Evolutionary conservation across 1,140 invertebrate species (phyloP).

Genomic region (Bradynema listronoti): DNA sequence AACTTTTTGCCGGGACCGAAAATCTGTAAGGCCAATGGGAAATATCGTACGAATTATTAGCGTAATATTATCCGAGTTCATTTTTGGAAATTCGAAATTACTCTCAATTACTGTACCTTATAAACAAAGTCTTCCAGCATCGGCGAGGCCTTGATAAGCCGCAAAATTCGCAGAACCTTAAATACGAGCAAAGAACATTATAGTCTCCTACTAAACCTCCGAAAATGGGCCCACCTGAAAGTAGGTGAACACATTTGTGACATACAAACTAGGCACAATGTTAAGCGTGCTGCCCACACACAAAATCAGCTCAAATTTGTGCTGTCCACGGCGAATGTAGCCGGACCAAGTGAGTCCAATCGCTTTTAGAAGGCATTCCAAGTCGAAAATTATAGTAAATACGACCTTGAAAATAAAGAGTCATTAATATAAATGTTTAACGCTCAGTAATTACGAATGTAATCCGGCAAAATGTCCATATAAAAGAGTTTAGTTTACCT

Average conservation of each 20-base stretch:
- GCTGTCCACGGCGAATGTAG: slow-evolving; percentile 89
- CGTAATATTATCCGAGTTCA: background rate
- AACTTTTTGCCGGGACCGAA: slow-evolving; percentile 98
- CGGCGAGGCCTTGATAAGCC: slow-evolving; percentile 95
- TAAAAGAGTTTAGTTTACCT: slow-evolving; percentile 63
- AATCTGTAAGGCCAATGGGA: slow-evolving; percentile 63
- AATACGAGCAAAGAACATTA: no score
- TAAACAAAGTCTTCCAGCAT: slow-evolving; percentile 98
- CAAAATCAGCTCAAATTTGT: slow-evolving; percentile 92
- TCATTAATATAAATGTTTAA: slow-evolving; percentile 11
- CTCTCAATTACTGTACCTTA: slow-evolving; percentile 68
- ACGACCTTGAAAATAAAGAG: slow-evolving; percentile 25
- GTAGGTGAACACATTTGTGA: slow-evolving; percentile 80
- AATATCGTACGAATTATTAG: no score
- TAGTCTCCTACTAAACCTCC: no score
- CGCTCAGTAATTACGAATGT: background rate
- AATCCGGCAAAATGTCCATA: background rate
- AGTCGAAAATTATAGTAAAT: slow-evolving; percentile 75
- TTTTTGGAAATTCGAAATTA: slow-evolving; percentile 1
- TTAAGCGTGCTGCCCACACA: slow-evolving; percentile 90
- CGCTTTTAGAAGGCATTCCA: slow-evolving; percentile 93
- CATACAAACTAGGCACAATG: slow-evolving; percentile 80
- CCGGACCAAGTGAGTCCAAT: slow-evolving; percentile 89
- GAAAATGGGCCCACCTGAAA: no score
- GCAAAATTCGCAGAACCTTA: slow-evolving; percentile 75